These are phyloP conservation scores for Trisateles emortualis DNA, from an alignment of 2,888 invertebrate genomes.

Conservation along the genomic window DNA sequence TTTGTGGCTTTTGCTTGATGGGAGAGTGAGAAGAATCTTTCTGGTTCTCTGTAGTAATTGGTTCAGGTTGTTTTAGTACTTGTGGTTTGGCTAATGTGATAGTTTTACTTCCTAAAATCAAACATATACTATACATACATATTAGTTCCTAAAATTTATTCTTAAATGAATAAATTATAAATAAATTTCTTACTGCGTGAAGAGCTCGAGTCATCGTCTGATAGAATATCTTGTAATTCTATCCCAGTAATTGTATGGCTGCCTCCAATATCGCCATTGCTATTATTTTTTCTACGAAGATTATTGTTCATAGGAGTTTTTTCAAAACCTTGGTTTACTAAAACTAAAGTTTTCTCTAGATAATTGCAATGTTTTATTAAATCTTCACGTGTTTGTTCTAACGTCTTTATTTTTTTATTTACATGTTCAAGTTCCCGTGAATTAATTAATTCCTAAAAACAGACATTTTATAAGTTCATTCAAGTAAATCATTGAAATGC, in stretches of 20 bases:
- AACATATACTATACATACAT: conserved; percentile 9
- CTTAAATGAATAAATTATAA: background rate
- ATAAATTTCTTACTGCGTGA: conserved; percentile 64
- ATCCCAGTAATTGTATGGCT: conserved; percentile 46
- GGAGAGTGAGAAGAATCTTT: conserved; percentile 19
- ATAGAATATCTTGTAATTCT: conserved; percentile 68
- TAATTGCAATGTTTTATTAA: conserved; percentile 65
- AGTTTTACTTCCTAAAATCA: conserved; percentile 69
- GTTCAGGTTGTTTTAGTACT: conserved; percentile 50
- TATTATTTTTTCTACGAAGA: conserved; percentile 21
- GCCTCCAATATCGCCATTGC: conserved; percentile 37
- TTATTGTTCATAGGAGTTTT: conserved; percentile 33
- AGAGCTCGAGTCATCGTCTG: conserved; percentile 68
- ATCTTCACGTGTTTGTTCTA: conserved; percentile 65
- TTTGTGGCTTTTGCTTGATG: conserved; percentile 20
- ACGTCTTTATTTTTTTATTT: conserved; percentile 61
- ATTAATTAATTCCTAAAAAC: conserved; percentile 66
- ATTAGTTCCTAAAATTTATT: background rate
- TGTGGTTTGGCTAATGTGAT: conserved; percentile 68
- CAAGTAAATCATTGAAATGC: too few relatives aligned
- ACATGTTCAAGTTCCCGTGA: conserved; percentile 66
- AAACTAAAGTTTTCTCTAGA: conserved; percentile 70
- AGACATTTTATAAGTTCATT: too few relatives aligned
- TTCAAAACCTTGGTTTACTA: conserved; percentile 72
- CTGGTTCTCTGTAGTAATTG: conserved; percentile 2